phyloP scores from a whole-genome alignment of 2,797 vertebrate species.

The Bradypodion ventrale region DNA sequence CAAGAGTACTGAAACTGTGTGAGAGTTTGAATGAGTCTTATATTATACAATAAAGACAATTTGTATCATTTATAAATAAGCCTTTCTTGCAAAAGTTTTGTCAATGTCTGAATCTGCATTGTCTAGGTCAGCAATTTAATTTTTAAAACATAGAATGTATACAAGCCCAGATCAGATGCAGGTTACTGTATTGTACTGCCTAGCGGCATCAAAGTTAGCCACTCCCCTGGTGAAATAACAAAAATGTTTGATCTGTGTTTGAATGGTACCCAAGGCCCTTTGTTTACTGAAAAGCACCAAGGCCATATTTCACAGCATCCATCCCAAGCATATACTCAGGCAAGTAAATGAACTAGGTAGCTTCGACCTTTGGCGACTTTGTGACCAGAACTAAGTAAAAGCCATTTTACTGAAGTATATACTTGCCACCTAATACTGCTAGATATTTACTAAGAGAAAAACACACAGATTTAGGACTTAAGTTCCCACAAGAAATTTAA shows the following conservation, averaged over 20 bases:
- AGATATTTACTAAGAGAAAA: not conserved
- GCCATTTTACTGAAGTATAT: not conserved
- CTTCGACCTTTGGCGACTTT: not conserved
- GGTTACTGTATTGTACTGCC: no score
- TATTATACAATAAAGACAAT: not conserved
- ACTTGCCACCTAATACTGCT: not conserved
- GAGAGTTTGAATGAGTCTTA: not conserved
- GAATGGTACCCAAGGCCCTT: not conserved
- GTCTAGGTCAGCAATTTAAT: not conserved
- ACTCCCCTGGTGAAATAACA: not conserved
- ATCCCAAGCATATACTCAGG: not conserved
- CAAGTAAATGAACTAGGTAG: not conserved
- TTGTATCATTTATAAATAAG: no score
- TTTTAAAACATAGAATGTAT: not conserved
- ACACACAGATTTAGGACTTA: not conserved
- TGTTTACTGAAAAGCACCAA: not conserved
- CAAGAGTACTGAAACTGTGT: constrained; percentile 7
- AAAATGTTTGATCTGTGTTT: not conserved
- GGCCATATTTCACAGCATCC: not conserved
- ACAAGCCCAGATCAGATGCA: not conserved
- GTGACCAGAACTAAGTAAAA: not conserved
- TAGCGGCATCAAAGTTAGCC: not conserved
- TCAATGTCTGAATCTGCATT: not conserved
- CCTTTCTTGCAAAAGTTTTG: not conserved
- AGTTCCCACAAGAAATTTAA: not conserved